Percentiles rank a stretch among this genome's conserved stretches.
phyloP scores from a whole-genome alignment of 2,888 invertebrate genomes.

The Tetragonisca angustula region DNA sequence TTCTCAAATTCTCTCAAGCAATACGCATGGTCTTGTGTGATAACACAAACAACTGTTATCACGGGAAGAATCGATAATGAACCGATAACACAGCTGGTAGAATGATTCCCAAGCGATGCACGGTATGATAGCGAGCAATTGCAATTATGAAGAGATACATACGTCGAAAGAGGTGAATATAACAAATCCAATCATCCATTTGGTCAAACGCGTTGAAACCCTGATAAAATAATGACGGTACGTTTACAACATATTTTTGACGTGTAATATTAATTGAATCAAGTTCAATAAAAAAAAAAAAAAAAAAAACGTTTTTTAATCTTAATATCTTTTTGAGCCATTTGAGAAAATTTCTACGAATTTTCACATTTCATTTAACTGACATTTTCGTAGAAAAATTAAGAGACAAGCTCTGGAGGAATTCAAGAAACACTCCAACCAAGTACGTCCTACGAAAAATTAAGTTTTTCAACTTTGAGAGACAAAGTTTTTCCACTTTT shows the following conservation, averaged over 20 bases:
- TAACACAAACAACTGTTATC: neutral
- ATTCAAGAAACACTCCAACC: neutral
- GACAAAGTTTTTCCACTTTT: conserved; percentile 18
- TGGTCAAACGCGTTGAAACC: conserved; percentile 4
- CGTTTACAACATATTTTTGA: neutral
- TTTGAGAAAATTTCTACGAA: neutral
- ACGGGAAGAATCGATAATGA: neutral
- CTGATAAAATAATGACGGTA: conserved; percentile 14
- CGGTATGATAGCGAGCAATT: neutral
- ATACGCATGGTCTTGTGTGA: neutral
- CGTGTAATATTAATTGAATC: neutral
- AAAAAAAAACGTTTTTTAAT: neutral
- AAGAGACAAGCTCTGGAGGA: neutral
- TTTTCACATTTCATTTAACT: neutral
- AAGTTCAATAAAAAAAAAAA: neutral
- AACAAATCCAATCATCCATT: neutral
- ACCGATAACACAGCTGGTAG: neutral
- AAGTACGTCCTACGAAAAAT: conserved; percentile 2
- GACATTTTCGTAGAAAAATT: neutral
- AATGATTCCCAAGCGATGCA: neutral
- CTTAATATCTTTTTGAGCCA: neutral
- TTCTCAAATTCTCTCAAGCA: neutral
- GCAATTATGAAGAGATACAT: neutral
- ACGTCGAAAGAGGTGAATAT: neutral
- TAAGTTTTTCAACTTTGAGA: conserved; percentile 22